Conservation (phyloP, 2,797 vertebrate species). For the Staurois parvus region DNA sequence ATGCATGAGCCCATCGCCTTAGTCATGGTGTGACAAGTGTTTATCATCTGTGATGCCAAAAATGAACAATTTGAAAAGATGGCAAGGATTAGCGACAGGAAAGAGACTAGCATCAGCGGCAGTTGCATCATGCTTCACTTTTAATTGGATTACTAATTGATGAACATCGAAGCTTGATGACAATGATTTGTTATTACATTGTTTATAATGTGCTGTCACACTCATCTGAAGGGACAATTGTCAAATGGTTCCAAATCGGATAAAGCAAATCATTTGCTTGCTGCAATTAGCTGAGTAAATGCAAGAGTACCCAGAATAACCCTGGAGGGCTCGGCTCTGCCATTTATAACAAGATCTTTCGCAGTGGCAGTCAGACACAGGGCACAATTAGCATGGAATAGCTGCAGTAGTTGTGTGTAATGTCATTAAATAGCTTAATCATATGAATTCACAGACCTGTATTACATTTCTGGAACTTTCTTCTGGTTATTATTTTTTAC, state of each 20-base stretch:
- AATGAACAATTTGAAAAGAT: not conserved
- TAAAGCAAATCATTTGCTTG: constrained; percentile 15
- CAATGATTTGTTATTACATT: constrained; percentile 6
- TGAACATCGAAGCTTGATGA: constrained; percentile 1
- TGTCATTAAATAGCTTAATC: constrained; percentile 44
- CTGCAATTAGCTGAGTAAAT: constrained; percentile 41
- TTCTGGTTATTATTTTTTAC: constrained; percentile 2
- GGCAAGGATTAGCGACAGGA: not conserved
- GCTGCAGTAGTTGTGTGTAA: constrained; percentile 1
- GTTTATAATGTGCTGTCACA: not conserved
- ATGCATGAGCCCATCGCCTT: not conserved
- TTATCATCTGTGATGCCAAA: not conserved
- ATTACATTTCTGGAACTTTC: constrained; percentile 19
- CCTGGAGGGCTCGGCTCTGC: constrained; percentile 15
- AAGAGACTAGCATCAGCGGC: not conserved
- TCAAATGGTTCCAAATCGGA: constrained; percentile 22
- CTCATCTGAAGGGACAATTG: not conserved
- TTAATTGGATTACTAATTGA: constrained; percentile 12
- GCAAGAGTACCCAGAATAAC: constrained; percentile 20
- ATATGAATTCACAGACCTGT: constrained; percentile 19
- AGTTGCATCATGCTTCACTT: not conserved
- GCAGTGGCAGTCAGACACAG: constrained; percentile 22
- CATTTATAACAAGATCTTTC: constrained; percentile 23
- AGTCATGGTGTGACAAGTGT: not conserved
- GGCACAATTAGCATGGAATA: constrained; percentile 26